These are phyloP conservation scores for Thalassoma bifasciatum DNA, from an alignment of 2,113 vertebrate genomes.

Conservation along the genomic window DNA sequence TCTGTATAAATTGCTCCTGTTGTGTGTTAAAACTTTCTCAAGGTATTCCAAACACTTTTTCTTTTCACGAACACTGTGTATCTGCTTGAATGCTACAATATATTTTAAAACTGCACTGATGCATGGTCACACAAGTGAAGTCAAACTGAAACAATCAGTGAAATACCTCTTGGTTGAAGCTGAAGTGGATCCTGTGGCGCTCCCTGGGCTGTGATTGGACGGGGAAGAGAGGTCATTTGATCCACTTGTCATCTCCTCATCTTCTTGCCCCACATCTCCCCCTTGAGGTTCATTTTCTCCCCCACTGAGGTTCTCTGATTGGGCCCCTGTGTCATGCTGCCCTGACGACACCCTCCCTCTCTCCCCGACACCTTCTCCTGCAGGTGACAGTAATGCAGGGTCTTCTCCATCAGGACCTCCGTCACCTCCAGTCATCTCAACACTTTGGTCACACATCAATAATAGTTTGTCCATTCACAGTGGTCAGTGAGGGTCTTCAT, in stretches of 20 bases:
- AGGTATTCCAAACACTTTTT: neutral
- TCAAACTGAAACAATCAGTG: neutral
- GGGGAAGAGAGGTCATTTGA: slow-evolving; percentile 46
- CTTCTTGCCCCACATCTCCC: slow-evolving; percentile 65
- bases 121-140: neutral
- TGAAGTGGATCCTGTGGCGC: slow-evolving; percentile 66
- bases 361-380: slow-evolving; percentile 20
- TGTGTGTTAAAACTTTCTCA: neutral
- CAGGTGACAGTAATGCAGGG: slow-evolving; percentile 13
- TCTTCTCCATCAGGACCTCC: slow-evolving; percentile 56
- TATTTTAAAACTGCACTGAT: slow-evolving; percentile 6
- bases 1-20: neutral
- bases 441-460: slow-evolving; percentile 65
- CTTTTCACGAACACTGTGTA: neutral
- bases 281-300: slow-evolving; percentile 50
- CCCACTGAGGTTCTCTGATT: neutral
- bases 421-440: slow-evolving; percentile 60
- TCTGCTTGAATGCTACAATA: neutral
- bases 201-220: slow-evolving; percentile 61
- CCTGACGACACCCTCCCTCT: slow-evolving; percentile 10
- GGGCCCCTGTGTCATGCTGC: slow-evolving; percentile 3
- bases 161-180: slow-evolving; percentile 82
- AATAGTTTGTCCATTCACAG: slow-evolving; percentile 28
- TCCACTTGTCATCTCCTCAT: slow-evolving; percentile 57
- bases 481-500: slow-evolving; percentile 59